Percentiles rank a stretch among this genome's conserved stretches.
phyloP scores from a whole-genome alignment of 2,797 vertebrate species.

The Nyctalus aviator region DNA sequence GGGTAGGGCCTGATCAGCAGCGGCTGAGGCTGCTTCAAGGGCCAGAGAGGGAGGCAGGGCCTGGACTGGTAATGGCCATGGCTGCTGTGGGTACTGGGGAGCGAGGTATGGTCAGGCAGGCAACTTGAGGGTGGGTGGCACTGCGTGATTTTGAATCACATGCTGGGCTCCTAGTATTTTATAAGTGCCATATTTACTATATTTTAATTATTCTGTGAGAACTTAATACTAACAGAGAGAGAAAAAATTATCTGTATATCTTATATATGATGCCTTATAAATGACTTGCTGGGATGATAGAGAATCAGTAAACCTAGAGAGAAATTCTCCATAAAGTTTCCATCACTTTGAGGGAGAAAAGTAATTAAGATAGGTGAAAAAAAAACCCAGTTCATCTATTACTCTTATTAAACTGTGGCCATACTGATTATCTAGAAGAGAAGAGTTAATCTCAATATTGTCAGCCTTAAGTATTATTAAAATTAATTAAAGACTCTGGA shows the following conservation, averaged over 20 bases:
- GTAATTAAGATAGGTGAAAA: neutral
- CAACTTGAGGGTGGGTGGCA: no score
- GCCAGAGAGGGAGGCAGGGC: no score
- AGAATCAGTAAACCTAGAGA: conserved; percentile 40
- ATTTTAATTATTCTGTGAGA: neutral
- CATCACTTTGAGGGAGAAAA: conserved; percentile 43
- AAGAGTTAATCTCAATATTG: conserved; percentile 47
- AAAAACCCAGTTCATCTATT: conserved; percentile 27
- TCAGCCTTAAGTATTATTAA: conserved; percentile 38
- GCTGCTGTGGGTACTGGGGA: no score
- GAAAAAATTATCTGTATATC: neutral
- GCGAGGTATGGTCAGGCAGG: no score
- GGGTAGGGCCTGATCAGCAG: no score
- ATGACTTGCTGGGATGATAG: conserved; percentile 22
- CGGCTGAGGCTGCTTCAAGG: no score
- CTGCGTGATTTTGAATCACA: no score
- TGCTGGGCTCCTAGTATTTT: neutral
- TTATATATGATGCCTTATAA: conserved; percentile 35
- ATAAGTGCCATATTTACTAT: neutral
- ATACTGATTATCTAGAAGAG: conserved; percentile 33
- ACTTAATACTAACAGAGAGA: fast-evolving
- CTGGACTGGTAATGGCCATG: no score
- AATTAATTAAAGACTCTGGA: conserved; percentile 57
- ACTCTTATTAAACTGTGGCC: conserved; percentile 23
- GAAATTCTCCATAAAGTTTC: neutral